Percentiles rank a stretch among this genome's conserved stretches.
These are phyloP conservation scores for Pheosia gnoma DNA, from an alignment of 2,888 invertebrate genomes.

Conservation along the genomic window DNA sequence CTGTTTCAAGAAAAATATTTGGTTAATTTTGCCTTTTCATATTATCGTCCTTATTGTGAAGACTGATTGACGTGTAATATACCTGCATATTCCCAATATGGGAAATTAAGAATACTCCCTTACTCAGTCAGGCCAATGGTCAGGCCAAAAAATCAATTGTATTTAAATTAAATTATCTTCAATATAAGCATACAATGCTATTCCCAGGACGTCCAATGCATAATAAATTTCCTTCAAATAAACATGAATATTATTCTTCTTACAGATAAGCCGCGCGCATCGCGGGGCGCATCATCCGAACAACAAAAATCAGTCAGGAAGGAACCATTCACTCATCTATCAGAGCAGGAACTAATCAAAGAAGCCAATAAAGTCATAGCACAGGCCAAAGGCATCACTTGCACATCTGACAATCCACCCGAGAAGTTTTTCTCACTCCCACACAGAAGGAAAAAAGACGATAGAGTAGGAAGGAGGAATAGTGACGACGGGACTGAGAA, in stretches of 20 bases:
- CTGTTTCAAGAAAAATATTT: too few species aligned
- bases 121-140: neutral
- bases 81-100: neutral
- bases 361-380: constrained; percentile 90
- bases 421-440: constrained; percentile 88
- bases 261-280: constrained; percentile 78
- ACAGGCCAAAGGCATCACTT: constrained; percentile 89
- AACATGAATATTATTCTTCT: constrained; percentile 32
- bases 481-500: constrained; percentile 83
- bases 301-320: constrained; percentile 63
- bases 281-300: constrained; percentile 68
- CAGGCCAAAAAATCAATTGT: constrained; percentile 2
- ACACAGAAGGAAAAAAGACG: constrained; percentile 83
- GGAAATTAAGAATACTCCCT: neutral
- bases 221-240: neutral
- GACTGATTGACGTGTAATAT: neutral
- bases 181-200: neutral
- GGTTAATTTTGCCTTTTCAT: neutral
- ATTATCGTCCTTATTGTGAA: neutral
- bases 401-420: constrained; percentile 84
- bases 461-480: constrained; percentile 69
- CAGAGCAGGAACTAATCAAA: constrained; percentile 88
- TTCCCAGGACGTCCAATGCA: neutral
- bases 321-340: constrained; percentile 87
- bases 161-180: neutral